These are phyloP conservation scores for Nestor notabilis DNA, from an alignment of 2,113 vertebrate genomes.

Conservation along the genomic window DNA sequence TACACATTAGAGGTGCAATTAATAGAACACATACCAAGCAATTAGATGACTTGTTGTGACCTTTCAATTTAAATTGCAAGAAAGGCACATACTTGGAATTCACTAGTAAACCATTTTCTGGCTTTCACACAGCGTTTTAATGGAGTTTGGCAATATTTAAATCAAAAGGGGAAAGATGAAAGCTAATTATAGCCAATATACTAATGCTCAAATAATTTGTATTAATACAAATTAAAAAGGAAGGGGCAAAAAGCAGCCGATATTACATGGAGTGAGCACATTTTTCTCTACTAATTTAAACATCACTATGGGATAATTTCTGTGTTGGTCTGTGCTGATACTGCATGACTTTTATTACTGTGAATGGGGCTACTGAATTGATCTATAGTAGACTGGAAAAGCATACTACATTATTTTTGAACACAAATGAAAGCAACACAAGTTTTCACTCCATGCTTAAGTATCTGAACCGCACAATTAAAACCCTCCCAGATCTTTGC, in stretches of 20 bases:
- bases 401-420: not conserved
- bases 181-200: constrained; percentile 38
- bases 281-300: constrained; percentile 12
- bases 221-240: constrained; percentile 35
- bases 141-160: constrained; percentile 43
- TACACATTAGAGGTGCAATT: not conserved
- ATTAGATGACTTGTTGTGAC: not conserved
- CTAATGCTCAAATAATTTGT: constrained; percentile 34
- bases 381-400: not conserved
- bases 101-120: constrained; percentile 12
- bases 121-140: not conserved
- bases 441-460: not conserved
- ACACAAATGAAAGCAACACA: not conserved
- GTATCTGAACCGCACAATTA: not conserved
- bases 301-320: not conserved
- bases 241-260: not conserved
- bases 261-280: not conserved
- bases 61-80: not conserved
- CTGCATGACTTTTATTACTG: not conserved
- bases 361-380: not conserved
- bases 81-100: not conserved
- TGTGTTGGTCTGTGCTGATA: not conserved
- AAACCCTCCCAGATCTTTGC: not conserved
- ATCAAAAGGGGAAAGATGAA: constrained; percentile 27
- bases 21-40: not conserved